Conservation (phyloP, 2,888 invertebrate genomes). For the Idaea aversata region DNA sequence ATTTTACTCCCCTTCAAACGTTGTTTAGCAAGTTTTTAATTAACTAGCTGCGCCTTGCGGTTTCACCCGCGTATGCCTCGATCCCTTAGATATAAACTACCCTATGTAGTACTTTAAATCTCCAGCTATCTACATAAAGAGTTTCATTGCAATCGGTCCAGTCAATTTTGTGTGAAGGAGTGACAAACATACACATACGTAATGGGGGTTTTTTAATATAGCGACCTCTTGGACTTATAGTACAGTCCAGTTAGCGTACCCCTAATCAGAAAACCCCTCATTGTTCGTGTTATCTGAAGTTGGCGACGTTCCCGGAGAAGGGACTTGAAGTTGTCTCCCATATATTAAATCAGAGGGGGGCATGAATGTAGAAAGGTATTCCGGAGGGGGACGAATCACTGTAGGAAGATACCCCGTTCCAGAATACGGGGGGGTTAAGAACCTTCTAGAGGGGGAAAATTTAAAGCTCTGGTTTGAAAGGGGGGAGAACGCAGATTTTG, state of each 20-base stretch:
- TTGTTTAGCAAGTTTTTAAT: too few species aligned
- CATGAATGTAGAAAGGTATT: slow-evolving; percentile 69
- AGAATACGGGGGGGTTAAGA: slow-evolving; percentile 90
- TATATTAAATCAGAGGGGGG: slow-evolving; percentile 74
- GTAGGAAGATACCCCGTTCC: slow-evolving; percentile 91
- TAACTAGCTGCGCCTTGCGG: too few species aligned
- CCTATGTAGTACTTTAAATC: too few species aligned
- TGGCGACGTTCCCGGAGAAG: slow-evolving; percentile 74
- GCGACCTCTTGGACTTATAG: slow-evolving; percentile 24
- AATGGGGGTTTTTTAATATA: background rate
- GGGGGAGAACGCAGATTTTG: slow-evolving; percentile 90
- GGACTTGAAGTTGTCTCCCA: slow-evolving; percentile 67
- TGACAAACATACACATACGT: too few species aligned
- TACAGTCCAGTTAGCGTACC: slow-evolving; percentile 47
- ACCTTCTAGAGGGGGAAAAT: slow-evolving; percentile 86
- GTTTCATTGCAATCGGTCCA: too few species aligned
- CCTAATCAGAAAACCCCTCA: slow-evolving; percentile 75
- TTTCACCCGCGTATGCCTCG: too few species aligned
- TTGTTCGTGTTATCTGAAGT: slow-evolving; percentile 76
- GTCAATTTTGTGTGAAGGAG: too few species aligned
- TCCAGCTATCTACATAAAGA: too few species aligned
- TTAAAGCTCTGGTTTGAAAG: slow-evolving; percentile 82
- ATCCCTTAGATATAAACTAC: too few species aligned
- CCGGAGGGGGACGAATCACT: slow-evolving; percentile 82
- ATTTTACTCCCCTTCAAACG: too few species aligned